Percentiles rank a stretch among this genome's conserved stretches.
These are phyloP conservation scores for Elmis aenea DNA, from an alignment of 2,888 invertebrate genomes.

Conservation along the genomic window DNA sequence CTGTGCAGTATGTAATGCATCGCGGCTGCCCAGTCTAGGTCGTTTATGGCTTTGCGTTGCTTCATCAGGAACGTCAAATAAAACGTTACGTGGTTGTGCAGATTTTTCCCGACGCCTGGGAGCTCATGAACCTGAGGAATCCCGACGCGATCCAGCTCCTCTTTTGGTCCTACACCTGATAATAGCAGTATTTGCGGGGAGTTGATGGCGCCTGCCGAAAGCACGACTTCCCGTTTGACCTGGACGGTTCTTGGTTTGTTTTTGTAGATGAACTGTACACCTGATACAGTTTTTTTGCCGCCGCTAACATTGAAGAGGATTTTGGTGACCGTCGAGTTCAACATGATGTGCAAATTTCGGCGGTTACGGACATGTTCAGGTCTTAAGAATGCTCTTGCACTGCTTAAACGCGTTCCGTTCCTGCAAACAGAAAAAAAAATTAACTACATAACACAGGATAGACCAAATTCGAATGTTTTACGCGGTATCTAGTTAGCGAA, in stretches of 20 bases:
- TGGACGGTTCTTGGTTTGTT: conserved; percentile 47
- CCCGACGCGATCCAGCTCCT: conserved; percentile 54
- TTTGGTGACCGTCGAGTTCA: conserved; percentile 58
- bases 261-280: conserved; percentile 57
- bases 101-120: conserved; percentile 64
- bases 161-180: conserved; percentile 63
- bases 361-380: conserved; percentile 50
- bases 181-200: conserved; percentile 62
- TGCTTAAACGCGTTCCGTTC: conserved; percentile 57
- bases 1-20: conserved; percentile 58
- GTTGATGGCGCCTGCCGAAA: conserved; percentile 62
- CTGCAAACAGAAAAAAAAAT: conserved; percentile 37
- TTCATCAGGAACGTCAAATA: conserved; percentile 53
- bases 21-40: conserved; percentile 58
- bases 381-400: conserved; percentile 58
- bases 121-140: conserved; percentile 58
- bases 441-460: neutral
- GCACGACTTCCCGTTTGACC: conserved; percentile 55
- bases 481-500: too few relatives aligned
- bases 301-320: conserved; percentile 45
- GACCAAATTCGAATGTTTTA: neutral
- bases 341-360: conserved; percentile 56
- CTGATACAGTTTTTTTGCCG: conserved; percentile 50
- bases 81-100: conserved; percentile 65
- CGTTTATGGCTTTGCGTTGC: conserved; percentile 50